Conservation (phyloP, 2,113 vertebrate species). For the Prolemur simus region DNA sequence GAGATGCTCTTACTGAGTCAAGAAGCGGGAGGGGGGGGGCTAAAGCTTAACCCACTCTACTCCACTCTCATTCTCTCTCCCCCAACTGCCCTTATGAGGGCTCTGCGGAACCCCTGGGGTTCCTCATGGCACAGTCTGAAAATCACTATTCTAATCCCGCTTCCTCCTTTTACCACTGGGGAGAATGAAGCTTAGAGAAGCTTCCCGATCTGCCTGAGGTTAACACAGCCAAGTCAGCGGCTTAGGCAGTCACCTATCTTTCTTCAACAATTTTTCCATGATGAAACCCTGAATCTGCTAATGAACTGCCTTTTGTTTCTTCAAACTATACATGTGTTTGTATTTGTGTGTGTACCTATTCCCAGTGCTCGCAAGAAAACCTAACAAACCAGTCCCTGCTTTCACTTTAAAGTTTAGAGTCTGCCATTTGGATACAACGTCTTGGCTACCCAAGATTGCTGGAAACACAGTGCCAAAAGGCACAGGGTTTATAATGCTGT, state of each 20-base stretch:
- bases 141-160: not conserved
- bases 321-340: not conserved
- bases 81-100: not conserved
- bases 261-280: conserved; percentile 40
- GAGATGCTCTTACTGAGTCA: not conserved
- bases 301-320: conserved; percentile 67
- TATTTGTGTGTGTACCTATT: not conserved
- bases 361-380: conserved; percentile 62
- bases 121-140: not conserved
- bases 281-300: not conserved
- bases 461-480: not conserved
- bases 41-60: not conserved
- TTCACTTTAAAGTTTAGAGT: not conserved
- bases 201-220: not conserved
- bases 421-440: not conserved
- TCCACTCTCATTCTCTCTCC: not conserved
- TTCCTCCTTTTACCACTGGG: not conserved
- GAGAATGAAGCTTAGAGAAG: not conserved
- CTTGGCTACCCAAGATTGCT: not conserved
- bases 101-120: not conserved
- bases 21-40: not conserved
- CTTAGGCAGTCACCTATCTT: not conserved
- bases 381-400: conserved; percentile 58
- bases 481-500: not conserved
- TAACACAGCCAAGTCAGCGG: not conserved